Conservation (phyloP, 1,140 invertebrate species). For the Camponotus floridanus region DNA sequence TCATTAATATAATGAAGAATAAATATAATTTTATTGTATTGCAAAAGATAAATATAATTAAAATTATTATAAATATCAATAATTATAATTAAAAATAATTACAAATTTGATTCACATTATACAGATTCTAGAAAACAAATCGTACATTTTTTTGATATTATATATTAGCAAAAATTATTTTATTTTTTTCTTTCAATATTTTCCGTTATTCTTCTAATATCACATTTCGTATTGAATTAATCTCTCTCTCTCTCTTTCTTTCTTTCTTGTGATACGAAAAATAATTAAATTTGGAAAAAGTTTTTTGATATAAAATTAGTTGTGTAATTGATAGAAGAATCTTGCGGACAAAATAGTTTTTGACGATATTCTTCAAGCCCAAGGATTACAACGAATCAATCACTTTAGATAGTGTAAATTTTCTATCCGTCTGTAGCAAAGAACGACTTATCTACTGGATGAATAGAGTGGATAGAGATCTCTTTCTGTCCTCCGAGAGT, state of each 20-base stretch:
- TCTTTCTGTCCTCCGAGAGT: conserved; percentile 58
- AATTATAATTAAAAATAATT: not conserved
- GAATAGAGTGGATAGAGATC: conserved; percentile 55
- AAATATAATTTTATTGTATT: no score
- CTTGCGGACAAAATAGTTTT: not conserved
- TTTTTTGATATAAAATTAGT: not conserved
- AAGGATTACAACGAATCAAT: conserved; percentile 26
- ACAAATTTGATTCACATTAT: not conserved
- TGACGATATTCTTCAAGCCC: conserved; percentile 3
- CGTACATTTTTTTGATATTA: not conserved
- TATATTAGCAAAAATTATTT: not conserved
- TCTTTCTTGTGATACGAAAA: not conserved
- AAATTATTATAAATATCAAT: not conserved
- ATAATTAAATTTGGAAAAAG: not conserved
- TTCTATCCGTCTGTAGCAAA: conserved; percentile 33
- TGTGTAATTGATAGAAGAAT: conserved; percentile 1
- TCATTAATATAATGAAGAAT: conserved; percentile 10
- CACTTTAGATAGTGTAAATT: conserved; percentile 47
- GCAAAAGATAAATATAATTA: not conserved
- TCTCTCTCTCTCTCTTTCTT: not conserved
- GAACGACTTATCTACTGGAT: conserved; percentile 31
- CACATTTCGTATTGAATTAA: not conserved
- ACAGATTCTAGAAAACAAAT: not conserved
- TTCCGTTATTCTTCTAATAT: not conserved
- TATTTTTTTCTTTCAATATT: not conserved